Conservation (phyloP, 2,113 vertebrate genomes). For the Micromys minutus region DNA sequence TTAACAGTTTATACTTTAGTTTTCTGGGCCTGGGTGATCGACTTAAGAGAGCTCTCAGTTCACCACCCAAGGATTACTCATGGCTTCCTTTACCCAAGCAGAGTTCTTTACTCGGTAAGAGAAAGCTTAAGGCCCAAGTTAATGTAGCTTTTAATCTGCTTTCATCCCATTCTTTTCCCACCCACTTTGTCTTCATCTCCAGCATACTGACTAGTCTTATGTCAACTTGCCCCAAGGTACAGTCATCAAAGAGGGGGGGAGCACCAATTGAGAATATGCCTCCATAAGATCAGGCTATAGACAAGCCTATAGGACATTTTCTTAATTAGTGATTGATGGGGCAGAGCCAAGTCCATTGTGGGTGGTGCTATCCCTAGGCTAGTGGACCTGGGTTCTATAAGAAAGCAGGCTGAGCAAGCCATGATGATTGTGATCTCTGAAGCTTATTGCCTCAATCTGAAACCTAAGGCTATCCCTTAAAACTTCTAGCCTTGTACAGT, state of each 20-base stretch:
- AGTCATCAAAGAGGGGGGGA: background rate
- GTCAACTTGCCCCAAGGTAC: background rate
- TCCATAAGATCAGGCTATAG: background rate
- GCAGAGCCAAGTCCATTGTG: background rate
- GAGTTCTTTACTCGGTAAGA: slow-evolving; percentile 32
- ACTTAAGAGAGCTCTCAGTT: background rate
- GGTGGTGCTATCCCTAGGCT: background rate
- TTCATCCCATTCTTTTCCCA: background rate
- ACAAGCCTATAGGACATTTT: background rate
- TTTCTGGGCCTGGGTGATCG: background rate
- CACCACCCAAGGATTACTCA: background rate
- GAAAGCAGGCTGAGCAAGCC: background rate
- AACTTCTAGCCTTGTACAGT: too few species aligned
- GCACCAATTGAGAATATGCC: background rate
- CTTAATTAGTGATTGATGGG: background rate
- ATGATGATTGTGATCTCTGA: background rate
- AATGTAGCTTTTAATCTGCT: background rate
- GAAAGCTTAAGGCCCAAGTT: background rate
- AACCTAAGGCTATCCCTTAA: too few species aligned
- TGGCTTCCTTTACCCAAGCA: background rate
- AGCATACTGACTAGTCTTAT: background rate
- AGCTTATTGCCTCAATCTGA: too few species aligned
- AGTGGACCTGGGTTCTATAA: background rate
- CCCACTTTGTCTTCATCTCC: background rate
- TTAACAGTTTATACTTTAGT: background rate